Percentiles rank a stretch among this genome's conserved stretches.
Evolutionary conservation across 1,140 invertebrate genomes (phyloP).

Genomic region (Papilio helenus): DNA sequence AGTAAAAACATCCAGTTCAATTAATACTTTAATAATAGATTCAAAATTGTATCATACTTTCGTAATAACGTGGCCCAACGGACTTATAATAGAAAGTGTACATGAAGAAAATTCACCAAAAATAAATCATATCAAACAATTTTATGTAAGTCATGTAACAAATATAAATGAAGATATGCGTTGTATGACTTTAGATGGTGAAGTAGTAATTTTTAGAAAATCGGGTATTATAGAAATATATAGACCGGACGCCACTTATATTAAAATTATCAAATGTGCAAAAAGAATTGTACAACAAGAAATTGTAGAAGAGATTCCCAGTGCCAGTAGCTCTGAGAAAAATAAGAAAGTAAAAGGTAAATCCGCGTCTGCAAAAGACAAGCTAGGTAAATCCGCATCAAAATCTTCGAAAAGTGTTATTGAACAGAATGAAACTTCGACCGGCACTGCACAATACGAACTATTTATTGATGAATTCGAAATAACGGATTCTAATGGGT

Average conservation of each 20-base stretch:
- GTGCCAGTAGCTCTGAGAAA: conserved; percentile 59
- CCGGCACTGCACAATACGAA: conserved; percentile 51
- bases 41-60: conserved; percentile 65
- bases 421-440: conserved; percentile 50
- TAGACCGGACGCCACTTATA: conserved; percentile 62
- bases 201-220: conserved; percentile 73
- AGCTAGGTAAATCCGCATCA: conserved; percentile 55
- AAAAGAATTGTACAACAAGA: conserved; percentile 52
- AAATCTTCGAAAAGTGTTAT: conserved; percentile 59
- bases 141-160: conserved; percentile 55
- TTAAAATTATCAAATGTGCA: conserved; percentile 64
- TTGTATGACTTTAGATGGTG: conserved; percentile 73
- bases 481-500: conserved; percentile 62
- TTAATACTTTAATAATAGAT: conserved; percentile 45
- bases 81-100: conserved; percentile 79
- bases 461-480: conserved; percentile 71
- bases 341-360: conserved; percentile 62
- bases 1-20: conserved; percentile 21
- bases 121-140: conserved; percentile 81
- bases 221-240: conserved; percentile 65
- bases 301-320: conserved; percentile 45
- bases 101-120: conserved; percentile 64
- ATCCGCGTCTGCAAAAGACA: conserved; percentile 52
- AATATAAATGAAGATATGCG: conserved; percentile 66
- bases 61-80: conserved; percentile 81